These are phyloP conservation scores for Protosalanx chinensis DNA, from an alignment of 2,797 vertebrate genomes.

Conservation along the genomic window DNA sequence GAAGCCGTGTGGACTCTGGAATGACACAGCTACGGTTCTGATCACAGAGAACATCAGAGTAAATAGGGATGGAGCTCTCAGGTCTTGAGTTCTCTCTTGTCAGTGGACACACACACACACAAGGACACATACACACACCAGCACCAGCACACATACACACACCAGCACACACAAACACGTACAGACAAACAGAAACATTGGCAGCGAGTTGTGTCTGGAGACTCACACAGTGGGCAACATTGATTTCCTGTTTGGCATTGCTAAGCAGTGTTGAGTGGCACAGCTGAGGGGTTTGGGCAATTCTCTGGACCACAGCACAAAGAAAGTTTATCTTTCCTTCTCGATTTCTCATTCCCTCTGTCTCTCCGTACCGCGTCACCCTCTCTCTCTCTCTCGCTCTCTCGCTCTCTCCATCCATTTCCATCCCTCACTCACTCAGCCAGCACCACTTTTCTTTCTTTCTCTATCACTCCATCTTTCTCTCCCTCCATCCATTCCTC, in stretches of 20 bases:
- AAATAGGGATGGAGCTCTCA: conserved; percentile 38
- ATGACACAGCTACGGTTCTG: conserved; percentile 46
- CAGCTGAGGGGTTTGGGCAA: conserved; percentile 48
- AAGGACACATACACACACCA: conserved; percentile 4
- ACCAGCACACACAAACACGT: conserved; percentile 14
- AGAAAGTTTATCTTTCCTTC: conserved; percentile 21
- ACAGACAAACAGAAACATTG: conserved; percentile 43
- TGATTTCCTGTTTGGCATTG: conserved; percentile 67
- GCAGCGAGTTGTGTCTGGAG: conserved; percentile 54
- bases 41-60: conserved; percentile 41
- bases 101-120: conserved; percentile 38
- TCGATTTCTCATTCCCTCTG: conserved; percentile 16
- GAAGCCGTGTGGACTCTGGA: conserved; percentile 32
- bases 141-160: conserved; percentile 18
- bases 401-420: conserved; percentile 39
- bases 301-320: conserved; percentile 48
- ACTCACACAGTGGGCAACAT: conserved; percentile 53
- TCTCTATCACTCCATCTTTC: background rate
- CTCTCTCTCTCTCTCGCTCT: background rate
- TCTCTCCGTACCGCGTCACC: background rate
- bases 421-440: conserved; percentile 3
- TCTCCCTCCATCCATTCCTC: background rate
- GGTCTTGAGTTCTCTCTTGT: conserved; percentile 51
- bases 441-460: background rate
- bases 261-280: conserved; percentile 53